phyloP scores from a whole-genome alignment of 2,888 invertebrate genomes.

The Graphium colonna region DNA sequence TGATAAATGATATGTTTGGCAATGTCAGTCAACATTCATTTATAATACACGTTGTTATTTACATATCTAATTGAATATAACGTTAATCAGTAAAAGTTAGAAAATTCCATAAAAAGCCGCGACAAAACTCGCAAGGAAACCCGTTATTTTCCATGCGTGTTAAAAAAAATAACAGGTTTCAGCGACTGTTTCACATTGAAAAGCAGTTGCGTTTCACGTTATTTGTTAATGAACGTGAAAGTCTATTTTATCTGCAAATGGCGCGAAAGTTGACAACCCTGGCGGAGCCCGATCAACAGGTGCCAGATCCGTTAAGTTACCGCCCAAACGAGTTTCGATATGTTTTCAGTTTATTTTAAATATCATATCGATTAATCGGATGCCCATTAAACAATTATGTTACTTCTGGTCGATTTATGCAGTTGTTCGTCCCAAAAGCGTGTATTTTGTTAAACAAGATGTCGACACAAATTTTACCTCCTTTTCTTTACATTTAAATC shows the following conservation, averaged over 20 bases:
- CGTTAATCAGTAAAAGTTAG: not conserved
- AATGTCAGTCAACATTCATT: not conserved
- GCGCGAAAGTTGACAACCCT: conserved; percentile 32
- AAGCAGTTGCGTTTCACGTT: not conserved
- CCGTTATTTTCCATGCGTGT: conserved; percentile 9
- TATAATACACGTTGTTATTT: not conserved
- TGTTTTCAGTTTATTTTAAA: conserved; percentile 37
- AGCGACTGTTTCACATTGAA: not conserved
- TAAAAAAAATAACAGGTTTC: not conserved
- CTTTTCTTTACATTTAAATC: too few relatives aligned
- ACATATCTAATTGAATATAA: not conserved
- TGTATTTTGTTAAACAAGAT: conserved; percentile 1
- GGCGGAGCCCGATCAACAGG: conserved; percentile 42
- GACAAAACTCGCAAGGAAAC: not conserved
- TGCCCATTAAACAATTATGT: conserved; percentile 25
- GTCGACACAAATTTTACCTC: too few relatives aligned
- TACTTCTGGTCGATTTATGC: conserved; percentile 19
- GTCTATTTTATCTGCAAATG: conserved; percentile 11
- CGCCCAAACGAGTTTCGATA: conserved; percentile 44
- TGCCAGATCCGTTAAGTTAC: conserved; percentile 49
- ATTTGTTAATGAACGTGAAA: conserved; percentile 23
- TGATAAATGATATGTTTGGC: not conserved
- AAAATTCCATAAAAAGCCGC: not conserved
- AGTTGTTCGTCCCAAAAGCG: not conserved
- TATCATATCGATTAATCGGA: conserved; percentile 38